phyloP scores from a whole-genome alignment of 2,113 vertebrate genomes.

The Casuarius casuarius region DNA sequence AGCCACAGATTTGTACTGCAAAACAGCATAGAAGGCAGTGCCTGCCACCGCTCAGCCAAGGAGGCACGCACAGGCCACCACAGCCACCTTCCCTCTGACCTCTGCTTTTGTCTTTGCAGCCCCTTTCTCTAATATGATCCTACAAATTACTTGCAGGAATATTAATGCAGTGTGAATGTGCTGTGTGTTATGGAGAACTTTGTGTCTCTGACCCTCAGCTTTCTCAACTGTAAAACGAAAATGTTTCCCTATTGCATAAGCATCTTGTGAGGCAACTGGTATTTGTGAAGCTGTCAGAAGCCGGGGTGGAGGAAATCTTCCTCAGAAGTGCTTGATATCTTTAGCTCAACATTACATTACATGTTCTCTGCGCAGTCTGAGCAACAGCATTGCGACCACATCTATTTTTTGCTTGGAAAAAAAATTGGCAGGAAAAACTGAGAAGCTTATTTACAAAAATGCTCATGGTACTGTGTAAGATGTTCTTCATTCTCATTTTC shows the following conservation, averaged over 20 bases:
- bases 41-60: background rate
- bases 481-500: constrained; percentile 24
- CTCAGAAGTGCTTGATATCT: background rate
- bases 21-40: fast-evolving
- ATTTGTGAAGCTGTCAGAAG: background rate
- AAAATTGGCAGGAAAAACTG: background rate
- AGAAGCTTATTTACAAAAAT: background rate
- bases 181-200: fast-evolving
- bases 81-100: background rate
- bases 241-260: background rate
- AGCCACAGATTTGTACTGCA: background rate
- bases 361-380: background rate
- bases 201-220: background rate
- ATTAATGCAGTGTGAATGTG: fast-evolving
- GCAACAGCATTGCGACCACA: background rate
- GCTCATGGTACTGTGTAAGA: background rate
- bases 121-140: background rate
- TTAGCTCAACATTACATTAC: background rate
- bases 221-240: background rate
- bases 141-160: background rate
- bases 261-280: background rate
- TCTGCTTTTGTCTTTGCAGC: background rate
- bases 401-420: background rate
- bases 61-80: background rate
- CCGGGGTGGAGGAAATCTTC: background rate